Percentiles rank a stretch among this genome's conserved stretches.
These are phyloP conservation scores for Caracal caracal DNA, from an alignment of 2,113 vertebrate genomes.

Conservation along the genomic window DNA sequence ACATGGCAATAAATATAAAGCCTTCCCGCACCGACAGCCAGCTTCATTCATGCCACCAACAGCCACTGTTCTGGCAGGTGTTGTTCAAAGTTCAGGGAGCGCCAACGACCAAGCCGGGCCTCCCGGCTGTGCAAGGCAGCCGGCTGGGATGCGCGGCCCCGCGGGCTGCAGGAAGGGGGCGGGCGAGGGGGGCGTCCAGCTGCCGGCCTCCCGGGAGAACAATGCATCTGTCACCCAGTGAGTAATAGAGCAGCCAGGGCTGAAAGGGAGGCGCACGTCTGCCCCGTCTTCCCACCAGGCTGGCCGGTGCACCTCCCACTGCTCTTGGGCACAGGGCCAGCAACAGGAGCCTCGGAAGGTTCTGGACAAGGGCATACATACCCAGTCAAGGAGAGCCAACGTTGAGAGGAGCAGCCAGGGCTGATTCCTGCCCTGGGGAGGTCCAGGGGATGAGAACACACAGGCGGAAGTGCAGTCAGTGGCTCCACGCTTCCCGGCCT, in stretches of 20 bases:
- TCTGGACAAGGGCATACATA: background rate
- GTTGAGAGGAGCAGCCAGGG: background rate
- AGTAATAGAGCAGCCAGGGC: background rate
- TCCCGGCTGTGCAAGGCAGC: background rate
- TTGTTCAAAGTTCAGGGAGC: background rate
- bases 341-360: background rate
- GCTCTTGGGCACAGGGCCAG: constrained; percentile 48
- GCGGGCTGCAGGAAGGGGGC: background rate
- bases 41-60: background rate
- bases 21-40: background rate
- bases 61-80: background rate
- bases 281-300: constrained; percentile 37
- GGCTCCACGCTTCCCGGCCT: too few species aligned
- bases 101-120: background rate
- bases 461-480: background rate
- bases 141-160: background rate
- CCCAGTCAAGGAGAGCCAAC: too few species aligned
- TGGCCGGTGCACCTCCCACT: background rate
- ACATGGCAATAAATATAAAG: background rate
- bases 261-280: constrained; percentile 16
- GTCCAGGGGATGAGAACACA: background rate
- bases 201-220: background rate
- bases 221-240: constrained; percentile 49
- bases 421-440: background rate
- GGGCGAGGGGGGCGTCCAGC: background rate